These are phyloP conservation scores for Anolis sagrei DNA, from an alignment of 2,113 vertebrate species.

Conservation along the genomic window DNA sequence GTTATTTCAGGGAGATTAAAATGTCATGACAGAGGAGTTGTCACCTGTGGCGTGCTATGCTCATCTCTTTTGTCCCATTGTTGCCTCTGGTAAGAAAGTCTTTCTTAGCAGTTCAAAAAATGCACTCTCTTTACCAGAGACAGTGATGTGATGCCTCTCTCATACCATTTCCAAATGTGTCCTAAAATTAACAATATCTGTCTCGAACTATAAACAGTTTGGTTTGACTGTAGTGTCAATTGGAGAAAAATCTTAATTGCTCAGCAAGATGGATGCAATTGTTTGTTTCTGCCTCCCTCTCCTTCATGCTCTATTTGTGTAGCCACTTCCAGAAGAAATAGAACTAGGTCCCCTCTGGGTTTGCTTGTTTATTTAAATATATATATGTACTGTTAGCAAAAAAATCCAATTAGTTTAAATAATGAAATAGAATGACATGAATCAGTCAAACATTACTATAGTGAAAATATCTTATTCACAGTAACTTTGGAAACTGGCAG, in stretches of 20 bases:
- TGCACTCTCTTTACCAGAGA: too few species aligned
- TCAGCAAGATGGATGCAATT: background rate
- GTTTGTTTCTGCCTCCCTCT: background rate
- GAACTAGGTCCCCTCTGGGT: background rate
- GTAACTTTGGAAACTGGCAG: too few species aligned
- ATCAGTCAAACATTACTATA: too few species aligned
- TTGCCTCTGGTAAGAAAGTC: background rate
- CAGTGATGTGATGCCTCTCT: background rate
- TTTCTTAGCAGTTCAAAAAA: background rate
- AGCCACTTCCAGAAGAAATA: background rate
- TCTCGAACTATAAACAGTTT: background rate
- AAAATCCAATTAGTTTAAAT: too few species aligned
- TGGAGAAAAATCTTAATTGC: background rate
- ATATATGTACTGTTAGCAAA: too few species aligned
- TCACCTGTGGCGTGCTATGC: background rate
- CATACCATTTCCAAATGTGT: too few species aligned
- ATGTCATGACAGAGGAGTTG: background rate
- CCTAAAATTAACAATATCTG: background rate
- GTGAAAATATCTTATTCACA: too few species aligned
- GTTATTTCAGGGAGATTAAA: background rate
- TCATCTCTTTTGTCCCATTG: background rate
- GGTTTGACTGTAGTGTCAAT: background rate
- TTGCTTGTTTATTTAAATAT: too few species aligned
- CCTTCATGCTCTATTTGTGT: background rate
- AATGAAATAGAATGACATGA: too few species aligned